Evolutionary conservation across 2,113 vertebrate genomes (phyloP).

Genomic region (Panurus biarmicus): DNA sequence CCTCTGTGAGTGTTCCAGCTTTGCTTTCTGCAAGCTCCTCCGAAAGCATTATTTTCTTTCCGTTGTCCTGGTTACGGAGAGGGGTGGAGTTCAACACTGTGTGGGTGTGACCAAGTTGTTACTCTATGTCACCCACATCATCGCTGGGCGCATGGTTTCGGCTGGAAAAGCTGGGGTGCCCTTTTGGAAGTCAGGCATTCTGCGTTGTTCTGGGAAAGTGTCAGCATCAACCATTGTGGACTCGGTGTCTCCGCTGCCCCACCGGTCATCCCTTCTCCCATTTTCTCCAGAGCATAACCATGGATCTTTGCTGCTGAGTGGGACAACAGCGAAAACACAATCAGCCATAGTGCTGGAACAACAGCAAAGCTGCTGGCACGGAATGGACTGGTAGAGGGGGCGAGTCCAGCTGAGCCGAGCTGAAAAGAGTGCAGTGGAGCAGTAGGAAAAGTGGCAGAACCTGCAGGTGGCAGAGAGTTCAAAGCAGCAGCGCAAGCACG

Average conservation of each 20-base stretch:
- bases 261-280: not conserved
- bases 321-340: fast-evolving
- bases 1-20: not conserved
- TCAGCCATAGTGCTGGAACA: not conserved
- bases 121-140: too few species aligned
- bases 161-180: not conserved
- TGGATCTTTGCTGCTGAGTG: not conserved
- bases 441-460: not conserved
- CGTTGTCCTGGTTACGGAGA: not conserved
- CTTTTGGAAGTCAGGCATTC: fast-evolving
- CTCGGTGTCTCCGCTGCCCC: not conserved
- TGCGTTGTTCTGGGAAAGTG: not conserved
- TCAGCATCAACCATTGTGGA: not conserved
- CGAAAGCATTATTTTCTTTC: not conserved
- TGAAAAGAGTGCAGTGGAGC: not conserved
- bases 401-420: not conserved
- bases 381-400: not conserved
- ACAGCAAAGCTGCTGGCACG: not conserved
- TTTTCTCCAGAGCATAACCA: not conserved
- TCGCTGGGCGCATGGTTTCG: fast-evolving
- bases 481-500: not conserved
- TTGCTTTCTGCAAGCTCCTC: not conserved
- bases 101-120: not conserved
- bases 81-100: not conserved
- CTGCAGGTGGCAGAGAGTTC: not conserved